phyloP scores from a whole-genome alignment of 1,140 invertebrate genomes.

The Luehdorfia chinensis region DNA sequence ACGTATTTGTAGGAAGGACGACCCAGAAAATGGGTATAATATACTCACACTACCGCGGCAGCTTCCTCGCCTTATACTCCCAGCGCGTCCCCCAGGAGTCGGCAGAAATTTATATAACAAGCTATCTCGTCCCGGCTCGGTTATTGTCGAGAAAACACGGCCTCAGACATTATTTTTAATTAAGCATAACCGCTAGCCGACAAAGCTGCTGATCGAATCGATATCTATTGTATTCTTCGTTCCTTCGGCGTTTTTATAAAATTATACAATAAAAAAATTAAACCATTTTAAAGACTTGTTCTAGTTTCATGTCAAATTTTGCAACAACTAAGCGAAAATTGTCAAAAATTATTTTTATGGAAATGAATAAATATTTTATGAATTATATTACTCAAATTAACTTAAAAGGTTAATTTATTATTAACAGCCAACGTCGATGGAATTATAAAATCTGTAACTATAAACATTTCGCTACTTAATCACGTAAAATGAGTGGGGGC shows the following conservation, averaged over 20 bases:
- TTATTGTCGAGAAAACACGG: constrained; percentile 72
- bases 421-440: constrained; percentile 24
- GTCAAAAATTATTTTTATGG: no score
- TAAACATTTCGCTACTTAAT: constrained; percentile 66
- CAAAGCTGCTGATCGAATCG: constrained; percentile 38
- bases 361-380: background rate
- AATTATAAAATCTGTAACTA: constrained; percentile 55
- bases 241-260: background rate
- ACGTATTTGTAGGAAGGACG: constrained; percentile 77
- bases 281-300: no score
- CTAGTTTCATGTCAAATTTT: no score
- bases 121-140: constrained; percentile 68
- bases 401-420: constrained; percentile 17
- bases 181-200: constrained; percentile 61
- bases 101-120: constrained; percentile 76
- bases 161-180: constrained; percentile 73
- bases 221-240: constrained; percentile 23
- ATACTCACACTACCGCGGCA: constrained; percentile 70
- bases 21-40: constrained; percentile 77
- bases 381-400: constrained; percentile 16
- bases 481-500: constrained; percentile 36
- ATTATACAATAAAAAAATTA: no score
- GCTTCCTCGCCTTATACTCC: constrained; percentile 66
- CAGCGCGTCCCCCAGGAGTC: constrained; percentile 64
- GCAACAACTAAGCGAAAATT: no score